phyloP scores from a whole-genome alignment of 2,888 invertebrate genomes.

The Acronicta psi region DNA sequence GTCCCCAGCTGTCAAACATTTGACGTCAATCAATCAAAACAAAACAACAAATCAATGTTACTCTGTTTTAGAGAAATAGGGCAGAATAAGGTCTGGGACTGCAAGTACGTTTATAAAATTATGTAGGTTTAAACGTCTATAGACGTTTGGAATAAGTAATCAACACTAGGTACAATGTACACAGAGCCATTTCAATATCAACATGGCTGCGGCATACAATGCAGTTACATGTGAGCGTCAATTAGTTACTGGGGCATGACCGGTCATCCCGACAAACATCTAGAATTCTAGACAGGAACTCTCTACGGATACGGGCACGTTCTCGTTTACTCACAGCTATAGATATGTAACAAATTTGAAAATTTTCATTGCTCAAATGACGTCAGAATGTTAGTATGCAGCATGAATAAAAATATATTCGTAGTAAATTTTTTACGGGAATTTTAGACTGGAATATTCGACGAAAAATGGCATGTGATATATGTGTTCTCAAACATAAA shows the following conservation, averaged over 20 bases:
- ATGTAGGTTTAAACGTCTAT: too few relatives aligned
- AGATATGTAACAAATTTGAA: neutral
- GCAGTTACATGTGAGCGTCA: constrained; percentile 32
- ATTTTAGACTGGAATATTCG: too few relatives aligned
- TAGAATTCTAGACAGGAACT: constrained; percentile 6
- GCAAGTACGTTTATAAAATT: too few relatives aligned
- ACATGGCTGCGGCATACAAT: constrained; percentile 16
- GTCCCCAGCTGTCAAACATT: too few relatives aligned
- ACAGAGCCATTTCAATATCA: constrained; percentile 20
- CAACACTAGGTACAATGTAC: constrained; percentile 9
- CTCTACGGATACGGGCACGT: constrained; percentile 14
- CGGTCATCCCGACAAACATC: constrained; percentile 22
- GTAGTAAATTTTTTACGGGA: neutral
- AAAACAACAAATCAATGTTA: too few relatives aligned
- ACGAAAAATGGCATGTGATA: too few relatives aligned
- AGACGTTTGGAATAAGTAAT: neutral
- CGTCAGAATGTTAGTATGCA: neutral
- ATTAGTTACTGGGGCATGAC: constrained; percentile 37
- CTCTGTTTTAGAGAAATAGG: too few relatives aligned
- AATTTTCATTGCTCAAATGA: neutral
- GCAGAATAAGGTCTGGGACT: too few relatives aligned
- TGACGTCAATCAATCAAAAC: too few relatives aligned
- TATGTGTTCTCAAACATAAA: too few relatives aligned
- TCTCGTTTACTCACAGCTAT: neutral
- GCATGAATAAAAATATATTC: neutral